Evolutionary conservation across 2,888 invertebrate genomes (phyloP).

Genomic region (Mechanitis messenoides): DNA sequence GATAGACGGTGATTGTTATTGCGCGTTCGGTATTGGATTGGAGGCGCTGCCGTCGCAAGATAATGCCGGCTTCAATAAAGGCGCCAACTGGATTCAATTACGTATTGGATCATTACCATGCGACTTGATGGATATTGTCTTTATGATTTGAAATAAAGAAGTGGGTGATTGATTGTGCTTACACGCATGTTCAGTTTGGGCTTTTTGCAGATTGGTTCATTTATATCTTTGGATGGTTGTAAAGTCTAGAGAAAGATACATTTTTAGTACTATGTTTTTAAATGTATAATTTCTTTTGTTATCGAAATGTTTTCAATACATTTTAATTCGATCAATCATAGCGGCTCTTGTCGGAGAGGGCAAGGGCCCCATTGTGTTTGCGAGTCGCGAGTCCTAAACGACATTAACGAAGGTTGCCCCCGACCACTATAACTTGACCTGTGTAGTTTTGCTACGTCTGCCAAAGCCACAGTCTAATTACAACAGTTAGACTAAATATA

Average conservation of each 20-base stretch:
- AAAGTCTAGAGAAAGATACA: too few relatives aligned
- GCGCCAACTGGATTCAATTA: conserved; percentile 31
- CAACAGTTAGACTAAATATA: conserved; percentile 6
- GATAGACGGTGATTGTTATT: conserved; percentile 75
- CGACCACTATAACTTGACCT: conserved; percentile 46
- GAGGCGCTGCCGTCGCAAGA: conserved; percentile 55
- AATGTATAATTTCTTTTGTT: conserved; percentile 15
- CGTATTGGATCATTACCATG: conserved; percentile 9
- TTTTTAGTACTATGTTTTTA: too few relatives aligned
- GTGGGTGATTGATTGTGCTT: too few relatives aligned
- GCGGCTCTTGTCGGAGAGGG: conserved; percentile 38
- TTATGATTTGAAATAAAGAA: background rate
- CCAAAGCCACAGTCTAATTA: conserved; percentile 18
- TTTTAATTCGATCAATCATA: conserved; percentile 55
- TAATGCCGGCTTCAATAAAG: conserved; percentile 38
- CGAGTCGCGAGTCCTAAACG: conserved; percentile 64
- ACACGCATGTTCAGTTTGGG: too few relatives aligned
- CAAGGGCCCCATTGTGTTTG: conserved; percentile 53
- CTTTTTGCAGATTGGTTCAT: too few relatives aligned
- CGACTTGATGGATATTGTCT: background rate
- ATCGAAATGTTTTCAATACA: conserved; percentile 25
- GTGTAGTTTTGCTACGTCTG: conserved; percentile 27
- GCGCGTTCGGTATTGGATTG: conserved; percentile 72
- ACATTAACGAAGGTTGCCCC: conserved; percentile 66
- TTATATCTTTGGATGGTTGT: too few relatives aligned